Evolutionary conservation across 2,888 invertebrate species (phyloP), one percentile per base, ranked within the genome.

Genomic region (Anticlea derivata): DNA sequence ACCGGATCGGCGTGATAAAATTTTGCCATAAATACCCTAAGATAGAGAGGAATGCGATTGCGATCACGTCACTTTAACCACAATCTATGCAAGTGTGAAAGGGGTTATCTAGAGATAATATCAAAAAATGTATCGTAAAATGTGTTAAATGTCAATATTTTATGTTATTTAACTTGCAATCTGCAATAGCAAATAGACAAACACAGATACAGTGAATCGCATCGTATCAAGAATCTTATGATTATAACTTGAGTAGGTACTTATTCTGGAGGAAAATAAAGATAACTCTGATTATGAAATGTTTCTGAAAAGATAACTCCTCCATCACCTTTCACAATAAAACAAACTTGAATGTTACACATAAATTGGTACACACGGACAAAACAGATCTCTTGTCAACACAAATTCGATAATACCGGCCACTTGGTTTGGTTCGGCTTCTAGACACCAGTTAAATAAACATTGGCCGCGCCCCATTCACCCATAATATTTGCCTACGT

Each of bases 41-140:
- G 73, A 78, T 75, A 71, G 63, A 51, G 51, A 61, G 72, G 73
- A 78, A 78, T 79, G 72, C 61, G 77, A 78, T 75, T 64, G 68
- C 66, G 69, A 75, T 78, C 75, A 65, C 63, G 67, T 71, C 71
- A 70, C 67, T 65, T 65, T 70, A 70, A 70, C 63, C 61, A 8
- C 17, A 67, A 67, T 68, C 63, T 63, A 61, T 30, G 11, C 12
- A 12, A 17, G 17, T 33, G 30, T 7, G 33, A 11, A 34, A 12
- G 6, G 34, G 7, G 4, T 37, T 13, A 27, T n/a, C n/a, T n/a
- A n/a, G n/a, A n/a, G n/a, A n/a, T n/a, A n/a, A n/a, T n/a, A n/a
- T n/a, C n/a, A n/a, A n/a, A n/a, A n/a, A n/a, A n/a, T n/a, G n/a
- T n/a, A n/a, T n/a, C n/a, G n/a, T n/a, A n/a, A n/a, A n/a, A n/a